Base-by-base conservation (phyloP, 2,113 vertebrate genomes). In the Muscicapa adusta region DNA sequence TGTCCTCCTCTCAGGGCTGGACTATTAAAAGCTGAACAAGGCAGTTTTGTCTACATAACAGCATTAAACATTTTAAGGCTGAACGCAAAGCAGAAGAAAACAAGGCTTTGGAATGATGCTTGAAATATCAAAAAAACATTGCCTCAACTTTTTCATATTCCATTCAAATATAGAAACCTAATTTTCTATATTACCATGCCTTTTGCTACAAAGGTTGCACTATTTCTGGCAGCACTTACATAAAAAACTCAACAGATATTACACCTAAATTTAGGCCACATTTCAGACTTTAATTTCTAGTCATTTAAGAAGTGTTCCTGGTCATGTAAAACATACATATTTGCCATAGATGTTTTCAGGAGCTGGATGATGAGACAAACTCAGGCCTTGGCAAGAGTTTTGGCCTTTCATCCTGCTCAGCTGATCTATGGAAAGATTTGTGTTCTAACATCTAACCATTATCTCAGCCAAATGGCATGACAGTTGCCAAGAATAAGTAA, bases 401-500 rank as follows among this genome's bases (percentile, higher is more conserved):
- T 57, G 67, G 71, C 57, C 24, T 25, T 92, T 38, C 36, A 82
- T 84, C 65, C 56, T 71, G 60, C 77, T 45, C 63, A 54, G 40
- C 13, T 91, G 94, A 89, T 78, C 81, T 29, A 16, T 48, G 72
- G 85, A 82, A 93, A 95, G n/a, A 73, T 82, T 94, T 95, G 70
- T 48, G 63, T 94, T 92, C 48, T 83, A 90, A 61, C 38, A 84
- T 96, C 88, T 71, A 92, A 74, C 54, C 17, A 58, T 33, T 70
- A 65, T 83, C 91, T 85, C 75, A 57, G 76, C 72, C 94, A 95
- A 96, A 93, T 42, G 58, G 50, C 61, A 62, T 31, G 34, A 45
- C 20, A 53, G 62, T 74, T 96, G 87, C 96, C 88, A 93, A 92
- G 63, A 96, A 76, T 83, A 91, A 85, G 74, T 92, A 71, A 96